Base-by-base conservation (phyloP, 2,797 vertebrate species). In the Zenarchopterus dispar region DNA sequence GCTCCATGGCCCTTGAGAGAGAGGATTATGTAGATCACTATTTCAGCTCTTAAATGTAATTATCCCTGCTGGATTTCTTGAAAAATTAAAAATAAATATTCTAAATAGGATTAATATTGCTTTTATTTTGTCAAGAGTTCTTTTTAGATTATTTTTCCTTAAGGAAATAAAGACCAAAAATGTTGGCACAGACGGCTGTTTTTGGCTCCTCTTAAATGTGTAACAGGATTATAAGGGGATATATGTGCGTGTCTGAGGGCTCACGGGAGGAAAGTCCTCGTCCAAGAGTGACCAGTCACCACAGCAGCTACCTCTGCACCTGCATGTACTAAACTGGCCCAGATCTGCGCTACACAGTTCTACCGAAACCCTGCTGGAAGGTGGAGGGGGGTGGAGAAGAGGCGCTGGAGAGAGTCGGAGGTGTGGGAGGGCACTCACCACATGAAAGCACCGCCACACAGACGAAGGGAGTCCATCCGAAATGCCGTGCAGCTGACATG, bases 401-500 rank as follows among this genome's bases (percentile, higher is more conserved):
- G 2, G 0, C 1, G 23, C 0, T 0, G 2, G 1, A 17, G 26
- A 10, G 4, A 15, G 5, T 39, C 8, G 9, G 3, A n/a, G 13
- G 46, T 9, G 11, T 3, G 33, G 17, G 31, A 2, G 1, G 0
- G n/a, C 21, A 82, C 90, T 90, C 84, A 94, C 93, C 93, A 72
- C 77, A 82, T 58, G 89, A 91, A 80, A 92, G 74, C 57, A 86
- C 72, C 54, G 80, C 77, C 71, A 86, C 72, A 62, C 81, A 88
- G 76, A 92, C 47, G 82, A 93, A 62, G 75, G 92, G 79, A 71
- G 89, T 85, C 89, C 89, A 75, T 74, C 87, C 80, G 87, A 87
- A 85, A 62, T 78, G 81, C 73, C 83, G 83, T 78, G 62, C 82
- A 81, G 79, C 81, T 81, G 91, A 88, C 92, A 94, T 94, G 77